Base-by-base conservation (phyloP, 2,888 invertebrate species). In the Altica lythri region DNA sequence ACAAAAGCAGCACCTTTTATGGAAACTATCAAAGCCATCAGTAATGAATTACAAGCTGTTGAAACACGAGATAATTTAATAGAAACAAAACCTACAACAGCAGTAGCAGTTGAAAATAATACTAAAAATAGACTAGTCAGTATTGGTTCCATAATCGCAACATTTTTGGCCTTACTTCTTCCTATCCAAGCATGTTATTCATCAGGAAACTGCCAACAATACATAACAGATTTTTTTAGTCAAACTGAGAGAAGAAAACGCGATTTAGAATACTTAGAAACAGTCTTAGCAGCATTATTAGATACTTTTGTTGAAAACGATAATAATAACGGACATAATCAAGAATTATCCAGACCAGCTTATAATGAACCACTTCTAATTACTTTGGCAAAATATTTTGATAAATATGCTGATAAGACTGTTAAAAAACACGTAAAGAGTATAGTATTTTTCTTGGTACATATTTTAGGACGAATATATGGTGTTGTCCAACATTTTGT, bases 291-390 rank as follows among this genome's bases (percentile, higher is more conserved):
- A 1, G 57, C 57, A 2, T 16, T 57, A 17, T 25, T 57, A 35
- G 51, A 57, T 18, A 51, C 40, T 17, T 57, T 57, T 18, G 47
- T 57, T 8, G 53, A 57, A 18, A 46, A 57, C 32, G 53, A 54
- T n/a, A 18, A 17, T 12, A 44, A 38, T 5, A 30, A 32, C 2
- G 22, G 27, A 1, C 22, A 54, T 22, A 19, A 40, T n/a, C 49
- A 45, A 45, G 49, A 54, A 48, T 17, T 47, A 1, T 13, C 17
- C 12, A 10, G 29, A 10, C 37, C 37, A 10, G 9, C 47, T 2
- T 52, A 43, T 10, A 16, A 12, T 10, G 57, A 57, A 14, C 53
- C 57, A 6, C 9, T 51, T 5, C 19, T 57, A 10, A 43, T 57
- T 3, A 51, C 53, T 6, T 32, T 53, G 14, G 51, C 57, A 2